Evolutionary conservation across 2,888 invertebrate genomes (phyloP).

Genomic region (Sarcophaga variegata): DNA sequence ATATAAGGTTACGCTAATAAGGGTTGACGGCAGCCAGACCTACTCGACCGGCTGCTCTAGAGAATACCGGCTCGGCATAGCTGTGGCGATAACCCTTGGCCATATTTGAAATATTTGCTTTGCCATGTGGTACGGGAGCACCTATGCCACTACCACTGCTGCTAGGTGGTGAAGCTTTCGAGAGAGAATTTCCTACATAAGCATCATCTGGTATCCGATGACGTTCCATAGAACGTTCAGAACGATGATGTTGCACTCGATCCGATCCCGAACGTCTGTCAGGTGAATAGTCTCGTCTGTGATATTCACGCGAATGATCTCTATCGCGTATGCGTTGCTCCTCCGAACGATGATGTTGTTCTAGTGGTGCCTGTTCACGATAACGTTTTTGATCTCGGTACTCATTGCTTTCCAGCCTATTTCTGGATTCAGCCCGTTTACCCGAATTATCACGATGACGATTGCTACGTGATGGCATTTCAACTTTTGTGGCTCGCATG

Average conservation of each 20-base stretch:
- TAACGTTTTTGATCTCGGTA: constrained; percentile 58
- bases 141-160: constrained; percentile 66
- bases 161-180: constrained; percentile 73
- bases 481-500: constrained; percentile 59
- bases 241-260: constrained; percentile 50
- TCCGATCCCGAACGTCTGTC: constrained; percentile 64
- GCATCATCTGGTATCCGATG: constrained; percentile 65
- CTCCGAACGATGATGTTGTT: constrained; percentile 53
- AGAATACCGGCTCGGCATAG: constrained; percentile 81
- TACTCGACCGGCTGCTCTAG: constrained; percentile 80
- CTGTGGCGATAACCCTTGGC: constrained; percentile 81
- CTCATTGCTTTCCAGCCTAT: constrained; percentile 64
- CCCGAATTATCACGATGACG: constrained; percentile 60
- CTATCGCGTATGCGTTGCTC: constrained; percentile 59
- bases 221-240: constrained; percentile 69
- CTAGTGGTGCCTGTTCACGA: constrained; percentile 52
- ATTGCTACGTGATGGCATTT: constrained; percentile 54
- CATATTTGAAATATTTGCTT: constrained; percentile 77
- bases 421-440: constrained; percentile 65
- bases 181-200: constrained; percentile 73
- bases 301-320: constrained; percentile 69
- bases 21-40: constrained; percentile 82
- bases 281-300: constrained; percentile 70
- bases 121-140: constrained; percentile 73
- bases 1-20: constrained; percentile 71